Percentiles rank a stretch among this genome's conserved stretches.
Evolutionary conservation across 2,797 vertebrate genomes (phyloP).

Genomic region (Chromobotia macracanthus): DNA sequence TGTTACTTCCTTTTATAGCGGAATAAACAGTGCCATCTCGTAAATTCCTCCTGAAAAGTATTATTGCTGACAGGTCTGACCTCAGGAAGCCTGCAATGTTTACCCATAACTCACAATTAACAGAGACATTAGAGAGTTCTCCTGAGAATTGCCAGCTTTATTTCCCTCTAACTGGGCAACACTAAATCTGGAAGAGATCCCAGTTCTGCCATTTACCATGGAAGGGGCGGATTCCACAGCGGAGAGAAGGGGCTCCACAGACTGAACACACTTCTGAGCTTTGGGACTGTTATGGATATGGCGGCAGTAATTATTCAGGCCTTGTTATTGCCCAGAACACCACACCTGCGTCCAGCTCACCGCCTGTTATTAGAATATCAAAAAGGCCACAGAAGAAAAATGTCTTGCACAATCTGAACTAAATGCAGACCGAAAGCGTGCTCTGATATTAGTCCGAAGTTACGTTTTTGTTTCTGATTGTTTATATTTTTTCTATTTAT

Average conservation of each 20-base stretch:
- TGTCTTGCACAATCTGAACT: slow-evolving; percentile 53
- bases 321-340: slow-evolving; percentile 96
- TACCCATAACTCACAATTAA: slow-evolving; percentile 99
- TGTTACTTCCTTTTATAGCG: slow-evolving; percentile 77
- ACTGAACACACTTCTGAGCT: slow-evolving; percentile 94
- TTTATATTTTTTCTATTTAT: slow-evolving; percentile 15
- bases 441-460: slow-evolving; percentile 14
- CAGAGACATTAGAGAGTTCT: slow-evolving; percentile 98
- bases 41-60: slow-evolving; percentile 97
- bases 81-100: slow-evolving; percentile 94
- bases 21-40: slow-evolving; percentile 89
- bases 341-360: slow-evolving; percentile 96
- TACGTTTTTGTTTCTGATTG: neutral
- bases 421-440: slow-evolving; percentile 36
- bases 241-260: slow-evolving; percentile 86
- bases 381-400: slow-evolving; percentile 72
- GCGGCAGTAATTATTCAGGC: slow-evolving; percentile 98
- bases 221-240: slow-evolving; percentile 85
- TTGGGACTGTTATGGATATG: slow-evolving; percentile 94
- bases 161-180: slow-evolving; percentile 95
- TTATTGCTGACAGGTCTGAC: slow-evolving; percentile 98
- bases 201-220: slow-evolving; percentile 96
- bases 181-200: slow-evolving; percentile 95
- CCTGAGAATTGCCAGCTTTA: slow-evolving; percentile 92
- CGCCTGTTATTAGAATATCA: slow-evolving; percentile 91